Conservation (phyloP, 2,888 invertebrate genomes). For the Caenorhabditis sinica region DNA sequence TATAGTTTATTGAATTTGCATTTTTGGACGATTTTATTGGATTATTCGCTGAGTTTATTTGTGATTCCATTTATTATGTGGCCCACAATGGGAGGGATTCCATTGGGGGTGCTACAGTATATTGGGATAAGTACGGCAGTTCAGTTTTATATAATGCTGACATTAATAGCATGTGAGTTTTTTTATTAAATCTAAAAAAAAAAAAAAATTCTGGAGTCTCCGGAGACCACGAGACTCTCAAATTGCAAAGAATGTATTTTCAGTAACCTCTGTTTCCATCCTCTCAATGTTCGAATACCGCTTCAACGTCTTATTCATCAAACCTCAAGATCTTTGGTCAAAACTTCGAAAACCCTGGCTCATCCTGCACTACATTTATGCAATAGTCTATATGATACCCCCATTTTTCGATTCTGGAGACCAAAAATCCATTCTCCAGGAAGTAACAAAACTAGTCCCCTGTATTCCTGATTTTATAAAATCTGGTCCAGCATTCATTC, state of each 20-base stretch:
- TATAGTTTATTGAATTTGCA: constrained; percentile 34
- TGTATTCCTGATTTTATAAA: constrained; percentile 26
- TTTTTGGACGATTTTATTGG: constrained; percentile 33
- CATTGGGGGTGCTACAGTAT: constrained; percentile 17
- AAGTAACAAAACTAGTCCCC: not conserved
- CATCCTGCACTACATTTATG: constrained; percentile 27
- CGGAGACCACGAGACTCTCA: not conserved
- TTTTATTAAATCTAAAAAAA: constrained; percentile 2
- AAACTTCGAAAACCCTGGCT: constrained; percentile 30
- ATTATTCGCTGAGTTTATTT: constrained; percentile 33
- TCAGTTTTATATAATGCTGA: constrained; percentile 24
- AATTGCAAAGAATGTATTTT: no score
- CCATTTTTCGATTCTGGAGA: constrained; percentile 22
- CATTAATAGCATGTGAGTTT: constrained; percentile 35
- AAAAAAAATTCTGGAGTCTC: not conserved
- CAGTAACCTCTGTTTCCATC: constrained; percentile 40
- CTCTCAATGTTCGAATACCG: constrained; percentile 49
- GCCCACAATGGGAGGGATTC: constrained; percentile 26
- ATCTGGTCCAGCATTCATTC: constrained; percentile 14
- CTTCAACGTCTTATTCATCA: constrained; percentile 28
- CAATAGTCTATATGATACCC: constrained; percentile 40
- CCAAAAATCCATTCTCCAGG: not conserved
- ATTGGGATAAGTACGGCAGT: not conserved
- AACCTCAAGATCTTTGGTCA: constrained; percentile 27
- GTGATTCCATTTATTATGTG: constrained; percentile 34